Evolutionary conservation across 2,113 vertebrate species (phyloP), one percentile per base, ranked within the genome.

Genomic region (Syngnathoides biaculeatus): DNA sequence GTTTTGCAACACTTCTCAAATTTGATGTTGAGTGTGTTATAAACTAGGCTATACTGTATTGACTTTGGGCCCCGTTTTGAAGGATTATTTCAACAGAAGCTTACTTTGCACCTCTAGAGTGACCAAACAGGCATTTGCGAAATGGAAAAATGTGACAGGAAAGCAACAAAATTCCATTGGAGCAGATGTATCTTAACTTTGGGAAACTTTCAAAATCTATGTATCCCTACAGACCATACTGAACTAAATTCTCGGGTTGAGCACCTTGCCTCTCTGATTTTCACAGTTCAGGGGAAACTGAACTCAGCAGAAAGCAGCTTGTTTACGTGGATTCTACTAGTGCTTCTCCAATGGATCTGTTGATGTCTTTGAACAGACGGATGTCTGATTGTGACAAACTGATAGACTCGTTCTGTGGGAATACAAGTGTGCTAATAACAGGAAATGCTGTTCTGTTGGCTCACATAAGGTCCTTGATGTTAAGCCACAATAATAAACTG

Each of bases 401-500:
- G 89, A 89, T 89, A 86, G 81, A 87, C 85, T 73, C 78, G 76
- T 89, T 89, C 88, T 90, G 79, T 91, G 88, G 90, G 87, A 90
- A 91, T 90, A 91, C 73, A 69, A 89, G 83, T 82, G 84, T 82
- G 88, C 82, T 91, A 90, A 91, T 90, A 91, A 91, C 90, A 91
- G 90, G 90, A 91, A 91, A 90, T 90, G 87, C 88, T 91, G 83
- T 87, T 83, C 84, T 83, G 87, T 91, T 86, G 79, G 84, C 87
- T 90, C 86, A 86, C 86, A 84, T 86, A 87, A 88, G 89, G 89
- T 89, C 85, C 86, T 68, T 88, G 85, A 89, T 82, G 80, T 87
- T 82, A 74, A 87, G 84, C 79, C 85, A 88, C 84, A 90, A 87
- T 88, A 89, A 86, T 86, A 89, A 83, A 83, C 84, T 77, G 77